Percentiles rank a stretch among this genome's conserved stretches.
phyloP scores from a whole-genome alignment of 2,113 vertebrate genomes.

The Oryzias woworae region DNA sequence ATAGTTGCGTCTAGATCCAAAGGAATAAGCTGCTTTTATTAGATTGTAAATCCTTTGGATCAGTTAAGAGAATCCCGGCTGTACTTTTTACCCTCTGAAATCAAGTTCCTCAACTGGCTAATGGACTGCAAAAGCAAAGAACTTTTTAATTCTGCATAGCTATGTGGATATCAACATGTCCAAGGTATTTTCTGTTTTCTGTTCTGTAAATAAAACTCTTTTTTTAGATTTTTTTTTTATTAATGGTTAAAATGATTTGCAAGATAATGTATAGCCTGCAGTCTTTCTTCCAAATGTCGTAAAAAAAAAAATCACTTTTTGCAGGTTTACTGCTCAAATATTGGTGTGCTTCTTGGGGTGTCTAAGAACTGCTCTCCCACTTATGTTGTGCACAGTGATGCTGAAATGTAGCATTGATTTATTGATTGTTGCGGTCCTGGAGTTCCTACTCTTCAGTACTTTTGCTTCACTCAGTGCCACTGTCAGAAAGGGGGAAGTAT shows the following conservation, averaged over 20 bases:
- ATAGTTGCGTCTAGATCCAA: conserved; percentile 27
- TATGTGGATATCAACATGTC: conserved; percentile 23
- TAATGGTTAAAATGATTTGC: conserved; percentile 8
- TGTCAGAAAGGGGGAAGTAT: background rate
- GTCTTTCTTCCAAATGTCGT: background rate
- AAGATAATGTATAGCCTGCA: conserved; percentile 33
- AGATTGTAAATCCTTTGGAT: conserved; percentile 47
- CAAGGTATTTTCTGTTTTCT: conserved; percentile 27
- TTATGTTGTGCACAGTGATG: conserved; percentile 20
- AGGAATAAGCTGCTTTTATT: conserved; percentile 56
- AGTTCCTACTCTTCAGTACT: conserved; percentile 6
- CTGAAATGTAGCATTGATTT: conserved; percentile 38
- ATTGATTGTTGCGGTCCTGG: conserved; percentile 22
- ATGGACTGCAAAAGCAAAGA: conserved; percentile 29
- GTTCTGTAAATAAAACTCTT: conserved; percentile 3
- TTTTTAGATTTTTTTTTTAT: conserved; percentile 12
- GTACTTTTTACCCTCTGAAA: conserved; percentile 16
- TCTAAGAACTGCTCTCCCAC: conserved; percentile 26
- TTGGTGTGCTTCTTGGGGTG: conserved; percentile 48
- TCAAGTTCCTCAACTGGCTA: conserved; percentile 27
- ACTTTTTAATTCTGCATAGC: conserved; percentile 27
- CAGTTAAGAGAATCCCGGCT: conserved; percentile 35
- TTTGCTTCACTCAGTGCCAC: conserved; percentile 3
- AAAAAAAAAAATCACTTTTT: conserved; percentile 30
- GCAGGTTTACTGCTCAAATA: conserved; percentile 34